Base-by-base conservation (phyloP, 2,797 vertebrate species). In the Rhyacichthys aspro region DNA sequence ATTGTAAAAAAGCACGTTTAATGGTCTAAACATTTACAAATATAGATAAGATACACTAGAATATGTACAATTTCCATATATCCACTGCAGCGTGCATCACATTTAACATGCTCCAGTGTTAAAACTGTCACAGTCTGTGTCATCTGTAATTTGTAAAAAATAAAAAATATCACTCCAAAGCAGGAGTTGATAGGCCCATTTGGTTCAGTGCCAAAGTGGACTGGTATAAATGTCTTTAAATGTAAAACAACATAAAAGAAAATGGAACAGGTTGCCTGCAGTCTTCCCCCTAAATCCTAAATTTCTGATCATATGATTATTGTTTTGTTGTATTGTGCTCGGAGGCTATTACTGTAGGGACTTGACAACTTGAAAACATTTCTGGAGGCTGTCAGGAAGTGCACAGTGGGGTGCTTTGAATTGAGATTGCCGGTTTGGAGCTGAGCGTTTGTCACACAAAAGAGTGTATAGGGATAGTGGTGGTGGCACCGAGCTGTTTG, bases 301-400 rank as follows among this genome's bases (percentile, higher is more conserved):
- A 83, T 73, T 70, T 77, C 43, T 76, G 70, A 85, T 85, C 69
- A 75, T 69, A 78, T 79, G 74, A 83, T 86, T 84, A 84, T 83
- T 83, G 72, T 78, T 85, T 82, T 86, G 75, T 75, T 72, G 76
- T 68, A 37, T 77, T 71, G 58, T 63, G 68, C 76, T 62, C 70
- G 64, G 15, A 50, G 54, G 74, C 79, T 61, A 76, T 83, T 84
- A 80, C 85, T 63, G 82, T 46, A 70, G 76, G 55, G 81, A 81
- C 73, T 70, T 88, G 83, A 87, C 85, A 89, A 89, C 74, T 81
- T 79, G 76, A 83, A 86, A 84, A 82, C 72, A 80, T 83, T 90
- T 82, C 72, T 81, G 66, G 59, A 78, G 78, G 66, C 85, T 83
- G 79, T 83, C 84, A 88, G 85, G 84, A 86, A 81, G 78, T 82